These are phyloP conservation scores for Hypena proboscidalis DNA, from an alignment of 2,888 invertebrate genomes.

Conservation along the genomic window DNA sequence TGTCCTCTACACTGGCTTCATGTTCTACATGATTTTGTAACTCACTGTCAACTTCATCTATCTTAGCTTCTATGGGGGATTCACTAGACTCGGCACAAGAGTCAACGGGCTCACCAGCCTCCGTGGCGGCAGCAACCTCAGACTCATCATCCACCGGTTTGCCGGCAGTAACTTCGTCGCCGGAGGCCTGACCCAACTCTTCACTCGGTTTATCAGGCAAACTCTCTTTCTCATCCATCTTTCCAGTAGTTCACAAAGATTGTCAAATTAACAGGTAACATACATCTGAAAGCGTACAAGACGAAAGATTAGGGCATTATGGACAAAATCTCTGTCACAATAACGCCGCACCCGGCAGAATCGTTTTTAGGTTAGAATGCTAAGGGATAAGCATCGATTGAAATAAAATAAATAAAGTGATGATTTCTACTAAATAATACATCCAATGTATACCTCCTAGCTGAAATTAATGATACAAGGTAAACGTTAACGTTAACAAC, in stretches of 20 bases:
- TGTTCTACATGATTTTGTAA: slow-evolving; percentile 70
- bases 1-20: slow-evolving; percentile 53
- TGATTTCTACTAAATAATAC: not conserved
- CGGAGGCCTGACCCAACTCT: slow-evolving; percentile 37
- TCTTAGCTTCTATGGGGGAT: slow-evolving; percentile 31
- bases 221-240: slow-evolving; percentile 73
- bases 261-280: slow-evolving; percentile 40
- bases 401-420: slow-evolving; percentile 17
- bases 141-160: slow-evolving; percentile 16
- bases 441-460: not conserved
- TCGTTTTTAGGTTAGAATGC: slow-evolving; percentile 72
- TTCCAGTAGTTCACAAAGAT: slow-evolving; percentile 53
- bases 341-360: slow-evolving; percentile 66
- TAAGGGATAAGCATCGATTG: slow-evolving; percentile 26
- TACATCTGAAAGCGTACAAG: slow-evolving; percentile 62
- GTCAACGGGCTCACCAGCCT: slow-evolving; percentile 35
- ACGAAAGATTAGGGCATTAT: not conserved
- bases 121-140: slow-evolving; percentile 14
- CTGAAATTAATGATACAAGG: not conserved
- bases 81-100: no score
- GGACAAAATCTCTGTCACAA: slow-evolving; percentile 19
- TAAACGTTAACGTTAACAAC: slow-evolving; percentile 12
- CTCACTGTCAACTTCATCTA: slow-evolving; percentile 42
- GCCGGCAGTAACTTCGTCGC: slow-evolving; percentile 24
- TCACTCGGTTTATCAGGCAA: slow-evolving; percentile 52